A percentile compares a stretch with the other conserved stretches of the same genome.
Conservation (phyloP, 2,888 invertebrate genomes). For the Chrysolina americana region DNA sequence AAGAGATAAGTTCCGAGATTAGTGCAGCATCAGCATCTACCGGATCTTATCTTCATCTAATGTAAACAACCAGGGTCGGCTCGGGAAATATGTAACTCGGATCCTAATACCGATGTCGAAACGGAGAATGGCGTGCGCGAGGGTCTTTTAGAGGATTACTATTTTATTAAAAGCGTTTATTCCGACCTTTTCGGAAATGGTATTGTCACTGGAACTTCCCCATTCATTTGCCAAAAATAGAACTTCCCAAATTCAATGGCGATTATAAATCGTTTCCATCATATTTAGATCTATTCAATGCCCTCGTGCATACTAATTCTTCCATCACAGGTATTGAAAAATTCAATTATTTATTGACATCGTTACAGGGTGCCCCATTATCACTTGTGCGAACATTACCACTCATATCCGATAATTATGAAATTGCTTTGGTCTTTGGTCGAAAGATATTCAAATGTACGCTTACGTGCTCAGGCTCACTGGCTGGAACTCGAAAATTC, state of each 20-base stretch:
- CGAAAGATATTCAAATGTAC: neutral
- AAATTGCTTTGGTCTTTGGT: neutral
- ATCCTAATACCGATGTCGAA: neutral
- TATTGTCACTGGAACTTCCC: no score
- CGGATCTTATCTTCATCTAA: no score
- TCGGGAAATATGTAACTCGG: no score
- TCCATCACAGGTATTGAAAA: neutral
- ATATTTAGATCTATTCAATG: constrained; percentile 7
- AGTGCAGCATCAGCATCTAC: no score
- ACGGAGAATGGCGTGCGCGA: no score
- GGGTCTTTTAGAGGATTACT: no score
- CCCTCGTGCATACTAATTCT: neutral
- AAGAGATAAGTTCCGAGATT: no score
- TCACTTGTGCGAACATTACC: constrained; percentile 5
- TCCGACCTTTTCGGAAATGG: no score
- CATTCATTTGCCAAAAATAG: neutral
- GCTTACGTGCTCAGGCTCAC: constrained; percentile 5
- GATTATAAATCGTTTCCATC: constrained; percentile 4
- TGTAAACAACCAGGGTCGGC: no score
- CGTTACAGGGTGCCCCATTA: neutral
- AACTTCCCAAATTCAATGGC: neutral
- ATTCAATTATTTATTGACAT: constrained; percentile 1
- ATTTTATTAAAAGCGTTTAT: no score
- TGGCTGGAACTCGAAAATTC: neutral
- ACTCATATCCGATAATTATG: constrained; percentile 8